A percentile compares a stretch with the other conserved stretches of the same genome.
phyloP scores from a whole-genome alignment of 2,113 vertebrate genomes.

The Pygoscelis antarcticus region DNA sequence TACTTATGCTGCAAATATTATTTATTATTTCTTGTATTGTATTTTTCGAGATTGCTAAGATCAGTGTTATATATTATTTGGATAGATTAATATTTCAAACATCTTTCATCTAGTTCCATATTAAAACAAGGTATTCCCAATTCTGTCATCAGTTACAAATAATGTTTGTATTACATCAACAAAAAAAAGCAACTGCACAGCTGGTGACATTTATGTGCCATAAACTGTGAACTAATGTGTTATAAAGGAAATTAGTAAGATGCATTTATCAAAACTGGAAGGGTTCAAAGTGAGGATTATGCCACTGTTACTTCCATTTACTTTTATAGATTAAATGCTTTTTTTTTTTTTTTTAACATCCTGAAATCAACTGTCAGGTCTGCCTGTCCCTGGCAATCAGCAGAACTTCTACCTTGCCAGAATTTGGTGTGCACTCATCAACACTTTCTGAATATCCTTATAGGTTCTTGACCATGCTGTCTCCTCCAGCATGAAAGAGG shows the following conservation, averaged over 20 bases:
- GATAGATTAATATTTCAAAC: slow-evolving; percentile 53
- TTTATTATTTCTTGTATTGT: slow-evolving; percentile 32
- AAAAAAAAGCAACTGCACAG: neutral
- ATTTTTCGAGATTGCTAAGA: slow-evolving; percentile 17
- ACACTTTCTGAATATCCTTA: neutral
- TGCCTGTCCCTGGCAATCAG: neutral
- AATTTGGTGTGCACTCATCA: neutral
- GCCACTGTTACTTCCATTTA: neutral
- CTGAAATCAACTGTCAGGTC: neutral
- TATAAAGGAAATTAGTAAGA: neutral
- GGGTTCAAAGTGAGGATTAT: neutral
- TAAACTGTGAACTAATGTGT: slow-evolving; percentile 9
- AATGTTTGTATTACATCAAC: neutral
- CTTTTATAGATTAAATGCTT: neutral
- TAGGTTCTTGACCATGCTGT: neutral
- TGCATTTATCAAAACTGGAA: neutral
- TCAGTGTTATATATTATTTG: slow-evolving; percentile 30
- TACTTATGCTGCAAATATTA: slow-evolving; percentile 26
- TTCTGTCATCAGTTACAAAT: slow-evolving; percentile 50
- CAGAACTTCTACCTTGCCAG: neutral
- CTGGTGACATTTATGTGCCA: neutral
- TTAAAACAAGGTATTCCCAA: slow-evolving; percentile 41
- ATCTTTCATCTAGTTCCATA: slow-evolving; percentile 31
- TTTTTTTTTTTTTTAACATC: neutral
- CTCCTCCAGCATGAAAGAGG: neutral